Evolutionary conservation across 2,797 vertebrate species (phyloP).

Genomic region (Phylloscopus collybita): DNA sequence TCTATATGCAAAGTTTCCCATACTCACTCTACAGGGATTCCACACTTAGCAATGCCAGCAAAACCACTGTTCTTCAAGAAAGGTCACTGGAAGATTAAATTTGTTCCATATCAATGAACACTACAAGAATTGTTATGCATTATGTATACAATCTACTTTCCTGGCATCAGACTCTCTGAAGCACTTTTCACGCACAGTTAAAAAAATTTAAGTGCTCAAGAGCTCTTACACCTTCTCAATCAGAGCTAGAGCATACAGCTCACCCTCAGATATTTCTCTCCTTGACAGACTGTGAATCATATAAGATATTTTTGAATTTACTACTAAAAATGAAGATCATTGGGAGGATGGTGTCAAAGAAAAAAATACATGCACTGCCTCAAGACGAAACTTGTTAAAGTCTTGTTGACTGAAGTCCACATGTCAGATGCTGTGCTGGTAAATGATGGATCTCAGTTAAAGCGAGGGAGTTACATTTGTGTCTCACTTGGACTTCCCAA

Average conservation of each 20-base stretch:
- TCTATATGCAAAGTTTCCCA: constrained; percentile 4
- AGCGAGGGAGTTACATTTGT: neutral
- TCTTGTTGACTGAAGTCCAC: constrained; percentile 19
- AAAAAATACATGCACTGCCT: constrained; percentile 7
- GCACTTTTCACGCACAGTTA: constrained; percentile 16
- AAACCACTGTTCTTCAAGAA: constrained; percentile 24
- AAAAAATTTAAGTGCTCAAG: constrained; percentile 9
- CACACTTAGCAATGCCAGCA: constrained; percentile 28
- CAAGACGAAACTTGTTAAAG: neutral
- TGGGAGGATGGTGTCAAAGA: neutral
- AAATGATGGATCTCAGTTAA: neutral
- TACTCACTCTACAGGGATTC: neutral
- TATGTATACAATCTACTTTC: constrained; percentile 61
- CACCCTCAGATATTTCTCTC: constrained; percentile 7
- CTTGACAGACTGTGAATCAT: constrained; percentile 28
- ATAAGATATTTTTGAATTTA: constrained; percentile 40
- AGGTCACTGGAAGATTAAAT: constrained; percentile 64
- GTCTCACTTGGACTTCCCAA: neutral
- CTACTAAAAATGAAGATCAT: constrained; percentile 18
- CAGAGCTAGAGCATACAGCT: neutral
- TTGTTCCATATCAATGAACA: constrained; percentile 48
- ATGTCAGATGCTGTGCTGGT: neutral
- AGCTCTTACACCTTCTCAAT: constrained; percentile 21
- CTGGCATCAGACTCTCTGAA: constrained; percentile 27
- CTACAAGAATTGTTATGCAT: constrained; percentile 49